phyloP scores from a whole-genome alignment of 2,888 invertebrate genomes.

The Diabrotica balteata region DNA sequence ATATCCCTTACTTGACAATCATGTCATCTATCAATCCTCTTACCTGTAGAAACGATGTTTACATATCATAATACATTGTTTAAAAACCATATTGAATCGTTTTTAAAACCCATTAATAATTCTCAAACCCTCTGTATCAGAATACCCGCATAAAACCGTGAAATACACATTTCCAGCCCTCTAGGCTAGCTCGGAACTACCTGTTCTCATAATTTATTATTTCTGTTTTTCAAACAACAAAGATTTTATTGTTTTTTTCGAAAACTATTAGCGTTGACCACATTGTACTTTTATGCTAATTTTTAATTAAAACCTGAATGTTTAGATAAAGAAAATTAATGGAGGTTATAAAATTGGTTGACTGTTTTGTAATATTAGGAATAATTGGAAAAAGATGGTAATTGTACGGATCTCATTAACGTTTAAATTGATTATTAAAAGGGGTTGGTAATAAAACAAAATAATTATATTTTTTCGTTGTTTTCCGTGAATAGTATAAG shows the following conservation, averaged over 20 bases:
- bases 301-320: conserved; percentile 12
- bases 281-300: conserved; percentile 9
- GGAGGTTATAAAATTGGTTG: not conserved
- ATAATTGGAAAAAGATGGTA: no score
- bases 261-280: conserved; percentile 8
- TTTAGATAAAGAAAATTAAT: conserved; percentile 1
- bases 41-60: not conserved
- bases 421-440: no score
- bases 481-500: no score
- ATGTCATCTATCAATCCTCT: no score
- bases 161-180: conserved; percentile 10
- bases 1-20: no score
- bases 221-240: conserved; percentile 9
- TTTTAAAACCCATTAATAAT: conserved; percentile 13
- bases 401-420: no score
- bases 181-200: conserved; percentile 5
- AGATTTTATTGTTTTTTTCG: not conserved
- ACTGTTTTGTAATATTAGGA: not conserved
- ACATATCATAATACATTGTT: not conserved
- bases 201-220: conserved; percentile 10
- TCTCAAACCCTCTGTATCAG: conserved; percentile 3
- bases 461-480: no score
- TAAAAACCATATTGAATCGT: conserved; percentile 7
- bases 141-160: conserved; percentile 14
- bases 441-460: no score